Base-by-base conservation (phyloP, 2,113 vertebrate species). In the Anguilla rostrata region DNA sequence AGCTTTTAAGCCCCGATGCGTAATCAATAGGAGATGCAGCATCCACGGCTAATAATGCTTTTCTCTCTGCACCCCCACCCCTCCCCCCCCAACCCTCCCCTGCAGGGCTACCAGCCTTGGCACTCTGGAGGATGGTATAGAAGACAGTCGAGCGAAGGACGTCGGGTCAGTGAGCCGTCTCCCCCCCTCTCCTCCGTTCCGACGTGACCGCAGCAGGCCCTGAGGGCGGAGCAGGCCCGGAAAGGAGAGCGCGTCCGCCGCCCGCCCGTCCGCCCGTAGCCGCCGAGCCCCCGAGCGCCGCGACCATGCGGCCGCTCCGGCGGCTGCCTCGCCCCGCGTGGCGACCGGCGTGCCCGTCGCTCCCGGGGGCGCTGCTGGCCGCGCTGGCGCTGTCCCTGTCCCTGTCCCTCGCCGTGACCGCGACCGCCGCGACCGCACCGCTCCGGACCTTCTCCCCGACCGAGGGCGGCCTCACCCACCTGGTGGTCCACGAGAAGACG, bases 401-500 rank as follows among this genome's bases (percentile, higher is more conserved):
- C 40, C 88, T 85, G 63, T 60, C 79, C 15, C 39, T 82, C 43
- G 56, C 82, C 40, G 88, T 71, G 85, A 88, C 75, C 29, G 82
- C 81, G 20, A 87, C 95, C 78, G 94, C 93, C 26, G 91, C 83
- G 20, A 87, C 95, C 78, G 94, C 93, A 22, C 91, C 94, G 88
- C 96, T 96, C 93, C 95, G 94, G 90, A 96, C 96, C 93, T 99
- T 99, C 87, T 92, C 90, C 0, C 96, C 96, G 63, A 95, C 95
- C 0, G 97, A 98, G 90, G 97, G 97, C 94, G 97, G 97, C 86
- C 97, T 99, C 89, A 98, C 97, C 0, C 98, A 99, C 91, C 92
- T 99, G 90, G 98, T 98, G 88, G 97, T 99, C 41, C 96, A 99
- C 75, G 97, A 97, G 91, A 96, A 96, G 93, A 98, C 97, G 0